These are phyloP conservation scores for Scrobipalpa atriplicella DNA, from an alignment of 2,888 invertebrate genomes.

Conservation along the genomic window DNA sequence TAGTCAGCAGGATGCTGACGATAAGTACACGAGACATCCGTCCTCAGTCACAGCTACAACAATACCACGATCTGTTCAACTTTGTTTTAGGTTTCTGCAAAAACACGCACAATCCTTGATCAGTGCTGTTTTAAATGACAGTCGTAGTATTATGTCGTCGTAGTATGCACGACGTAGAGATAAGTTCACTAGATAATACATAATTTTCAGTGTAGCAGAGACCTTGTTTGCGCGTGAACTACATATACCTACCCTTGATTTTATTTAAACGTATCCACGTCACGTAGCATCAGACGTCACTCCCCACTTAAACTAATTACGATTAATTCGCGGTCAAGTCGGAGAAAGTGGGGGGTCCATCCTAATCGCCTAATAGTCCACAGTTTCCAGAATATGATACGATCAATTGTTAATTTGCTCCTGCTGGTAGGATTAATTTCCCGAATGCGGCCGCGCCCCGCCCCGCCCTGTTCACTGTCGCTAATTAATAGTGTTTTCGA, in stretches of 20 bases:
- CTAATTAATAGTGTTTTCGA: slow-evolving; percentile 80
- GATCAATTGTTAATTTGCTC: slow-evolving; percentile 69
- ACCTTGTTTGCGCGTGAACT: no score
- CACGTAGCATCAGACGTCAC: slow-evolving; percentile 44
- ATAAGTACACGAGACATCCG: slow-evolving; percentile 63
- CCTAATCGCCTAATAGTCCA: slow-evolving; percentile 71
- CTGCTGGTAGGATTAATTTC: slow-evolving; percentile 76
- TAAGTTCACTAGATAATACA: no score
- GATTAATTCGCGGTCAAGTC: slow-evolving; percentile 61
- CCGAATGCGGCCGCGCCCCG: slow-evolving; percentile 76
- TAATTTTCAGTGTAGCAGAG: no score
- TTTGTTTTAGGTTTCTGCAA: no score
- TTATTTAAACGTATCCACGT: background rate
- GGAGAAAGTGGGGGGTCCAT: slow-evolving; percentile 57
- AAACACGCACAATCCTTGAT: background rate
- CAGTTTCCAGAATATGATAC: slow-evolving; percentile 62
- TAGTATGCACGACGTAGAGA: no score
- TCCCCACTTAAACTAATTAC: slow-evolving; percentile 53
- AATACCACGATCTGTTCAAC: no score
- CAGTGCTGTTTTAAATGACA: no score
- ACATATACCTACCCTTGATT: background rate
- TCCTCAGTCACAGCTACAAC: slow-evolving; percentile 13
- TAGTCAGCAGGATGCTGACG: slow-evolving; percentile 58
- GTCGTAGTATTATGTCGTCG: no score
- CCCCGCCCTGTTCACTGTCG: slow-evolving; percentile 61